These are phyloP conservation scores for Drosophila pandora DNA, from an alignment of 1,140 invertebrate species.

Conservation along the genomic window DNA sequence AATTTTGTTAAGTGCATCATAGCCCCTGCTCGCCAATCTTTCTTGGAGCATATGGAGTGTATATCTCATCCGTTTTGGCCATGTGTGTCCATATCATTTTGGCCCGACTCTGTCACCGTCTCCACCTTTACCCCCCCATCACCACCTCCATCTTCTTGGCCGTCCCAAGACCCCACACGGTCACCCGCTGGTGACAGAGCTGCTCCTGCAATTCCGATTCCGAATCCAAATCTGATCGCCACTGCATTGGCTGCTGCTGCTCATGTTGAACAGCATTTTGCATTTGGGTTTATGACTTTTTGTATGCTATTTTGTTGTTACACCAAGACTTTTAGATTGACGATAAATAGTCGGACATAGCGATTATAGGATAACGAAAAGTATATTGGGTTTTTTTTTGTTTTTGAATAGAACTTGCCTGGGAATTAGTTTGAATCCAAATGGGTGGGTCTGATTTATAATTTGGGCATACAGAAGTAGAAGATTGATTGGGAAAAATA, in stretches of 20 bases:
- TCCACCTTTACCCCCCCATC: neutral
- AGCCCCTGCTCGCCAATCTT: constrained; percentile 20
- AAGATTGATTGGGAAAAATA: neutral
- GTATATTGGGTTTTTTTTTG: constrained; percentile 24
- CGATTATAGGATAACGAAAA: constrained; percentile 45
- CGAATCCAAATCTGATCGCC: constrained; percentile 21
- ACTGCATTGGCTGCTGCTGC: constrained; percentile 32
- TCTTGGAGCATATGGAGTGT: constrained; percentile 36
- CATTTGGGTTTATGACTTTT: constrained; percentile 40
- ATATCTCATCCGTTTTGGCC: constrained; percentile 36
- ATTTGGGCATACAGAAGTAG: constrained; percentile 24
- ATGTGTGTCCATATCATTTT: constrained; percentile 39
- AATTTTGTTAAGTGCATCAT: constrained; percentile 1
- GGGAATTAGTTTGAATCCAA: constrained; percentile 5
- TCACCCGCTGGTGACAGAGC: constrained; percentile 26
- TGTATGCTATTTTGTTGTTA: constrained; percentile 49
- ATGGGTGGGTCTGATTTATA: constrained; percentile 16
- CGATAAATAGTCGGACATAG: constrained; percentile 41
- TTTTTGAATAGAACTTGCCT: constrained; percentile 12
- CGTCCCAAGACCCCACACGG: constrained; percentile 46
- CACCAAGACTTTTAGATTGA: constrained; percentile 42
- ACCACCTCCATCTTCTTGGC: neutral
- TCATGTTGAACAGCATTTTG: constrained; percentile 65
- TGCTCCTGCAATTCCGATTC: constrained; percentile 32
- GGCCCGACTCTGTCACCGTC: neutral